Conservation (phyloP, 2,113 vertebrate genomes). For the Microcebus jonahi region DNA sequence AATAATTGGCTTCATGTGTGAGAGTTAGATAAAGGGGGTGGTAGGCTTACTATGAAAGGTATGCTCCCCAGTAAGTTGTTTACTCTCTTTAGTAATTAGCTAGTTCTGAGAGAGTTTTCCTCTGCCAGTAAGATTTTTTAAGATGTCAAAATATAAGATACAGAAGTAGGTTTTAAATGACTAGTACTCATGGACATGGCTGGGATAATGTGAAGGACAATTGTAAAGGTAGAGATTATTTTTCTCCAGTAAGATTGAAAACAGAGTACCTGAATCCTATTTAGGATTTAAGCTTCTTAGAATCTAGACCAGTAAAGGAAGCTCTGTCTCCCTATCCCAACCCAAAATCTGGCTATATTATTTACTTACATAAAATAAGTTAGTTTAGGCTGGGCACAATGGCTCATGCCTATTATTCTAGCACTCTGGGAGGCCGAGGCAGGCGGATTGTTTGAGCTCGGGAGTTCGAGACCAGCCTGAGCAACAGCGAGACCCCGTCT, state of each 20-base stretch:
- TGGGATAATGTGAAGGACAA: not conserved
- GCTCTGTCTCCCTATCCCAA: not conserved
- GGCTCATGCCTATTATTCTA: no score
- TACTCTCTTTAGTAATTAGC: not conserved
- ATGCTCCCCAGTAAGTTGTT: not conserved
- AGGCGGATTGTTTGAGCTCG: no score
- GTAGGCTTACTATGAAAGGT: not conserved
- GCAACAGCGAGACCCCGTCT: no score
- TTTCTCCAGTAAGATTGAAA: not conserved
- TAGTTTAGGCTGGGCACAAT: not conserved
- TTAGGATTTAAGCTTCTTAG: conserved; percentile 21
- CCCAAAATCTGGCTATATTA: not conserved
- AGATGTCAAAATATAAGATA: no score
- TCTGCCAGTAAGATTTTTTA: not conserved
- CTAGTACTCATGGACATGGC: not conserved
- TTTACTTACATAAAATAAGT: not conserved
- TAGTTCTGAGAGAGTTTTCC: not conserved
- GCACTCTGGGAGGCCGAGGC: no score
- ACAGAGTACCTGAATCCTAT: not conserved
- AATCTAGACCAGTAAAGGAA: not conserved
- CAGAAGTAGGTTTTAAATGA: not conserved
- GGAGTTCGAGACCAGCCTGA: no score
- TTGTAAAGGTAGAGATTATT: not conserved
- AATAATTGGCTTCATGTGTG: not conserved
- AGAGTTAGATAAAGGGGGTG: not conserved